Percentiles rank a stretch among this genome's conserved stretches.
These are phyloP conservation scores for Lepidochrysops patricia DNA, from an alignment of 2,888 invertebrate genomes.

Conservation along the genomic window DNA sequence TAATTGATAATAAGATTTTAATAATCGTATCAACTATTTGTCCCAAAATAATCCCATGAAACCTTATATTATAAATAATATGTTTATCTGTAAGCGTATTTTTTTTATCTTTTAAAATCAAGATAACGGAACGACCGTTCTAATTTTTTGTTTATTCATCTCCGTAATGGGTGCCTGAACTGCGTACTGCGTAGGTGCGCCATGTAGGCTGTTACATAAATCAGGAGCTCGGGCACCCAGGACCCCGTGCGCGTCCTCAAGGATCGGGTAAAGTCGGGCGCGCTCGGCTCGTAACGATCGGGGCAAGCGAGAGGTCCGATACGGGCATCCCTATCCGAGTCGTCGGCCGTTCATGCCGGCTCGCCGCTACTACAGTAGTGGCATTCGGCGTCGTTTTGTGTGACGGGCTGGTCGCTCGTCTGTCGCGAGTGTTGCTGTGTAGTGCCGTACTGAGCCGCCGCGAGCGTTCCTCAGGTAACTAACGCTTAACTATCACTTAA, in stretches of 20 bases:
- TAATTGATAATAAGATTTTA: no score
- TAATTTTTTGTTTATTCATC: background rate
- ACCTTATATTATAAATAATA: no score
- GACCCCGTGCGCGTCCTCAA: constrained; percentile 48
- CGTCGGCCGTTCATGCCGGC: constrained; percentile 53
- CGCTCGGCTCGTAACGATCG: constrained; percentile 23
- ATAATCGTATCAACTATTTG: no score
- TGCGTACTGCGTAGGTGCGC: background rate
- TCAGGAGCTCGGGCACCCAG: constrained; percentile 20
- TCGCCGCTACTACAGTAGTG: constrained; percentile 34
- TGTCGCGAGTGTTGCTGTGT: constrained; percentile 65
- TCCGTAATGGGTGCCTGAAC: background rate
- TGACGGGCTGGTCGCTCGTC: constrained; percentile 60
- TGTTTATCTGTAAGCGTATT: no score
- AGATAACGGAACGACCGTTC: background rate
- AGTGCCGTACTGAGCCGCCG: constrained; percentile 47
- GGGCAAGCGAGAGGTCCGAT: constrained; percentile 29
- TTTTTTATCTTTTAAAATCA: no score
- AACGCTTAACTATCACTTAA: background rate
- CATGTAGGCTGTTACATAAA: constrained; percentile 15
- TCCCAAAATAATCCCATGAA: no score
- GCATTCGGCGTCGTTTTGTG: constrained; percentile 65
- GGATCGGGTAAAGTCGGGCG: constrained; percentile 35
- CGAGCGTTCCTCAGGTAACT: constrained; percentile 51
- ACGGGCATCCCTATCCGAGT: constrained; percentile 38